Conservation (phyloP, 2,888 invertebrate species). For the Nipponacmea schrenckii region DNA sequence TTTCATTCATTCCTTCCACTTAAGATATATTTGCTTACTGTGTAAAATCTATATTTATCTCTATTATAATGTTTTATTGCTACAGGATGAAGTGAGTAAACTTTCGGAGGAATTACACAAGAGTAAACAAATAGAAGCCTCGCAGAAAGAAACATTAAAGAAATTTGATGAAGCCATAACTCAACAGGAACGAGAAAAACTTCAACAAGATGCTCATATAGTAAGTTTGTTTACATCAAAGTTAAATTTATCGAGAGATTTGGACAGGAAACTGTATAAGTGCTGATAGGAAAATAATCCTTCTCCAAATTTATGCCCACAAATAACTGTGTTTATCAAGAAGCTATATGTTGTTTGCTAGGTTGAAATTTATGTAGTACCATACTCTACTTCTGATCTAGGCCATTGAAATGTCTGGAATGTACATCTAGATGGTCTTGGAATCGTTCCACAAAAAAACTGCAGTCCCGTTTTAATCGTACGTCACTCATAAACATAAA, state of each 20-base stretch:
- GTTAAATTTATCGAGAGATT: slow-evolving; percentile 57
- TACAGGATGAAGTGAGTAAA: slow-evolving; percentile 47
- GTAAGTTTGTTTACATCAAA: slow-evolving; percentile 40
- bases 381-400: too few relatives aligned
- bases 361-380: too few relatives aligned
- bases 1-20: neutral
- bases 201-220: slow-evolving; percentile 56
- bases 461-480: too few relatives aligned
- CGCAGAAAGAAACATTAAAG: slow-evolving; percentile 40
- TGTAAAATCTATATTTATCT: neutral
- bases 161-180: slow-evolving; percentile 48
- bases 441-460: too few relatives aligned
- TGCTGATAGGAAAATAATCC: too few relatives aligned
- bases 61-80: neutral
- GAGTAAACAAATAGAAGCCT: slow-evolving; percentile 42
- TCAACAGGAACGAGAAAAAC: slow-evolving; percentile 46
- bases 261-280: slow-evolving; percentile 23
- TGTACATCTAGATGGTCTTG: too few relatives aligned
- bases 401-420: too few relatives aligned
- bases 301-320: too few relatives aligned
- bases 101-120: slow-evolving; percentile 42
- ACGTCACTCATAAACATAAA: too few relatives aligned
- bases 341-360: too few relatives aligned
- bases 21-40: neutral
- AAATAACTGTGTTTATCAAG: too few relatives aligned